These are phyloP conservation scores for Ips nitidus DNA, from an alignment of 1,140 invertebrate genomes.

Conservation along the genomic window DNA sequence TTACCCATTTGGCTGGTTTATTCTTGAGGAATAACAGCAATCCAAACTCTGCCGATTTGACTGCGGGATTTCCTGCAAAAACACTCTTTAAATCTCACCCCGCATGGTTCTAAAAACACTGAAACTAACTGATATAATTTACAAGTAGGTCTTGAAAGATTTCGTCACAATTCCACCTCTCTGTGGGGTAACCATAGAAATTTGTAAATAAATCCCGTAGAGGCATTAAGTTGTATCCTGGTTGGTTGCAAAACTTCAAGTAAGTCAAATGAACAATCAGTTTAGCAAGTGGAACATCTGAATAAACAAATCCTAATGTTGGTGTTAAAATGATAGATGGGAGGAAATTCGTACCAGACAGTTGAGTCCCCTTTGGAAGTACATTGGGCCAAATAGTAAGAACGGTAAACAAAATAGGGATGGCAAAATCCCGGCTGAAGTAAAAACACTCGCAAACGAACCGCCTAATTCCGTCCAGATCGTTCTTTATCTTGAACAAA, in stretches of 20 bases:
- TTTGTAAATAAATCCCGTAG: slow-evolving; percentile 40
- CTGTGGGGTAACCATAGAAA: slow-evolving; percentile 44
- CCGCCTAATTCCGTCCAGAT: slow-evolving; percentile 41
- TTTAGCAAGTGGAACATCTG: slow-evolving; percentile 40
- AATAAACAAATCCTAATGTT: slow-evolving; percentile 13
- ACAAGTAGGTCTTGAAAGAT: slow-evolving; percentile 42
- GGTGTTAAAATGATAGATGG: neutral
- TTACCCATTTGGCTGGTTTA: slow-evolving; percentile 40
- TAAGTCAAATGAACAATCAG: slow-evolving; percentile 43
- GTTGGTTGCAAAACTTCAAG: slow-evolving; percentile 38
- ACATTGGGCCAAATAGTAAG: slow-evolving; percentile 47
- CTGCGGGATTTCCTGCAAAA: slow-evolving; percentile 40
- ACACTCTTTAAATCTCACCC: neutral
- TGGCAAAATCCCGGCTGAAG: slow-evolving; percentile 41
- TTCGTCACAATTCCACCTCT: slow-evolving; percentile 39
- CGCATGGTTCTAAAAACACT: slow-evolving; percentile 11
- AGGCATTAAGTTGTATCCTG: slow-evolving; percentile 40
- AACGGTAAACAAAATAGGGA: slow-evolving; percentile 44
- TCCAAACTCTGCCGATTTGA: slow-evolving; percentile 32
- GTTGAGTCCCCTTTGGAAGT: slow-evolving; percentile 36
- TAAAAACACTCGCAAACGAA: slow-evolving; percentile 46
- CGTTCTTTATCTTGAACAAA: slow-evolving; percentile 39
- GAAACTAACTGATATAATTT: slow-evolving; percentile 41
- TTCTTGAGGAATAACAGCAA: slow-evolving; percentile 42
- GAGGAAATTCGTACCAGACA: slow-evolving; percentile 27